phyloP scores from a whole-genome alignment of 2,113 vertebrate species.

The Nyctereutes procyonoides region DNA sequence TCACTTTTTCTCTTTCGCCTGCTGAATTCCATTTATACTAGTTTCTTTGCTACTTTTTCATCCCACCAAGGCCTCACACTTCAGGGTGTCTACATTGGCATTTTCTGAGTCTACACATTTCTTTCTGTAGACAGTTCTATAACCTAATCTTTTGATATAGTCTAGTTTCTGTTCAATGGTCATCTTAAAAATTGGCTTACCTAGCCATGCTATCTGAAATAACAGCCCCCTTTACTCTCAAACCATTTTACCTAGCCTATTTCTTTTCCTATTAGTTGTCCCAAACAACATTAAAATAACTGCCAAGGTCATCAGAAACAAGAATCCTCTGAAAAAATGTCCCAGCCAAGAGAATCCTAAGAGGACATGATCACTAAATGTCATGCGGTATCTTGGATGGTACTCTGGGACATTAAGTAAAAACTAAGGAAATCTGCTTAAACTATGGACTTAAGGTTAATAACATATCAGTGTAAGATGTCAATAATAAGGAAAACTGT shows the following conservation, averaged over 20 bases:
- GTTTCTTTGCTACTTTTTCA: background rate
- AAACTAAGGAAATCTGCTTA: slow-evolving; percentile 14
- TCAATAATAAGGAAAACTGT: background rate
- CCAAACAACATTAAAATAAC: background rate
- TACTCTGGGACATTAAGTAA: background rate
- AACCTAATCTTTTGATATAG: background rate
- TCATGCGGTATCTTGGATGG: background rate
- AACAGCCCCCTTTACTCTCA: background rate
- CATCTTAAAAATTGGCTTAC: background rate
- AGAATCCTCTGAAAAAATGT: background rate
- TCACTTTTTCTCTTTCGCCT: background rate
- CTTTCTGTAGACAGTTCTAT: background rate
- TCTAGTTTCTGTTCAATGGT: background rate
- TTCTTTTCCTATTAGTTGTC: background rate
- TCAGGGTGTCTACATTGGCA: background rate
- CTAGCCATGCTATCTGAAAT: background rate
- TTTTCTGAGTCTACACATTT: background rate
- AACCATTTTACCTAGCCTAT: background rate
- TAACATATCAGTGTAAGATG: background rate
- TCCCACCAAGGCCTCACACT: background rate
- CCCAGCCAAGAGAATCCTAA: background rate
- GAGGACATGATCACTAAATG: background rate
- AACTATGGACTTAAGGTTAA: background rate
- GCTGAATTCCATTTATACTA: background rate
- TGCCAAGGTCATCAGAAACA: background rate